Evolutionary conservation across 2,797 vertebrate genomes (phyloP).

Genomic region (Typhlichthys eigenmanni): DNA sequence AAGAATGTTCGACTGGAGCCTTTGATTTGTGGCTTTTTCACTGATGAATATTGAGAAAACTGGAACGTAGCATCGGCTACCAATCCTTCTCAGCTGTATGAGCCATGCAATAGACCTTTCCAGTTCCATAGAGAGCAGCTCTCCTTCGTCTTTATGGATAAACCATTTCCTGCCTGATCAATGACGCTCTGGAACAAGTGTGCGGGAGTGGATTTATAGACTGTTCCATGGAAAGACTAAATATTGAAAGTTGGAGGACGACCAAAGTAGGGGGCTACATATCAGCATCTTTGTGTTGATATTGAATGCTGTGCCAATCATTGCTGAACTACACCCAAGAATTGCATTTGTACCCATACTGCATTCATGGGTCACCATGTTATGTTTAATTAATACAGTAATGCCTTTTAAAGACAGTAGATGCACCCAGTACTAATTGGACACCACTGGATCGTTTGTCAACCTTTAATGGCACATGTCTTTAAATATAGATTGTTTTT

Average conservation of each 20-base stretch:
- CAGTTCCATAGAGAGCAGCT: conserved; percentile 17
- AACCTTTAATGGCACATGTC: too few species aligned
- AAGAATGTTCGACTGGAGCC: background rate
- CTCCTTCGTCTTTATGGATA: conserved; percentile 22
- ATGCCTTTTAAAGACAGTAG: too few species aligned
- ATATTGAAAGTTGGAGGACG: conserved; percentile 18
- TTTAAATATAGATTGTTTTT: too few species aligned
- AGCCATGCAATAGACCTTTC: too few species aligned
- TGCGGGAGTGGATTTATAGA: conserved; percentile 11
- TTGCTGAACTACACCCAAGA: background rate
- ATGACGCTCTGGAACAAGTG: background rate
- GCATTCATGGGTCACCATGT: too few species aligned
- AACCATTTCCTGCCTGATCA: conserved; percentile 24
- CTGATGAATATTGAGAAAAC: conserved; percentile 12
- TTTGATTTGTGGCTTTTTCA: conserved; percentile 20
- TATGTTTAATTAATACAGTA: too few species aligned
- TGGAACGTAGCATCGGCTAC: background rate
- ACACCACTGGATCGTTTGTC: too few species aligned
- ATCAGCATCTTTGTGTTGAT: background rate
- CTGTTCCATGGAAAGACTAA: conserved; percentile 3
- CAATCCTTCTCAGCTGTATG: too few species aligned
- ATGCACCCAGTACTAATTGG: too few species aligned
- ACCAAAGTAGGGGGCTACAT: background rate
- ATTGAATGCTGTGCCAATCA: conserved; percentile 13
- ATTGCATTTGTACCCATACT: too few species aligned